Base-by-base conservation (phyloP, 2,888 invertebrate species). In the Chrysolina oricalcia region DNA sequence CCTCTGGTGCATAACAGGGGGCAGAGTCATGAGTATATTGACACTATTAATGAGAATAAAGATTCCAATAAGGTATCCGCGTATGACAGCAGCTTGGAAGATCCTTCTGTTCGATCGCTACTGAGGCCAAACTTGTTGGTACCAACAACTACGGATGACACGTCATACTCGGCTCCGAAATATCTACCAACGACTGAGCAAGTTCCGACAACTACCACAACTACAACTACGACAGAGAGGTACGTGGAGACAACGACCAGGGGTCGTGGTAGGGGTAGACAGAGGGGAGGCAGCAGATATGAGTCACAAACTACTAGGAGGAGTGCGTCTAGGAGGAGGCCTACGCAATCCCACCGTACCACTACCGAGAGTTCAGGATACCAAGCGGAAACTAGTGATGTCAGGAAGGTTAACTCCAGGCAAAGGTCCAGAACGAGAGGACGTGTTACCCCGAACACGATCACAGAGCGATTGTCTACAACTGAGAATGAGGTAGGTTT, bases 241-340 rank as follows among this genome's bases (percentile, higher is more conserved):
- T 78, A 79, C n/a, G 75, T 75, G 2, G 77, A 78, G 50, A 89
- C 88, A 23, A 90, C 88, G 78, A 84, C 88, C 35, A 80, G 87
- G 23, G 77, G 87, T 13, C 84, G 88, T 62, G 76, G 67, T 11
- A 80, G 83, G 64, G 78, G 91, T 66, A 86, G 89, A 43, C 90
- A 90, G 41, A 90, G 92, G 48, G 83, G 92, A 78, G 91, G 92
- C 79, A 89, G 73, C 46, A 81, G 81, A 74, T 72, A 90, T 89
- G 81, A 92, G 91, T 86, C 89, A 2, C 87, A 89, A 0, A 76
- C 78, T 11, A 73, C 87, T 87, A 87, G 88, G 71, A 84, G 87
- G 8, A 79, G 86, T 1, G 85, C 87, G 56, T 87, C 89, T 63
- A 86, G 88, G n/a, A 84, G 91, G 75, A 87, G 90, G 73, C 90